Evolutionary conservation across 2,888 invertebrate genomes (phyloP).

Genomic region (Limenitis camilla): DNA sequence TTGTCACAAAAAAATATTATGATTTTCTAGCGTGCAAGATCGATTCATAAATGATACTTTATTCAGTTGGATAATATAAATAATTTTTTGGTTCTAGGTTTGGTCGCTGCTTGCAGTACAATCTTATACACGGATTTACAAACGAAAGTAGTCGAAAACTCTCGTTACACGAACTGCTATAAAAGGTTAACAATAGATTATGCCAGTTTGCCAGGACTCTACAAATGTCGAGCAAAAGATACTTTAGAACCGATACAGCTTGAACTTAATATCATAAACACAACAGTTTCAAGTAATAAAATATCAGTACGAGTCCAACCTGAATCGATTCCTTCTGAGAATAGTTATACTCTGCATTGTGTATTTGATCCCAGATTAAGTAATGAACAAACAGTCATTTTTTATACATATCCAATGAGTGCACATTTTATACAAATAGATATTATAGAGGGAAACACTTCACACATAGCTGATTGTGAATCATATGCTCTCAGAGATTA

Average conservation of each 20-base stretch:
- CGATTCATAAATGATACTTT: too few species aligned
- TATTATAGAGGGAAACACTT: slow-evolving; percentile 35
- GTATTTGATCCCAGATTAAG: slow-evolving; percentile 61
- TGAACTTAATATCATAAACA: slow-evolving; percentile 58
- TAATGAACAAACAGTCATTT: slow-evolving; percentile 52
- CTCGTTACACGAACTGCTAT: slow-evolving; percentile 51
- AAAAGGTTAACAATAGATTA: slow-evolving; percentile 40
- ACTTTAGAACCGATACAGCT: slow-evolving; percentile 43
- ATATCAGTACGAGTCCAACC: slow-evolving; percentile 66
- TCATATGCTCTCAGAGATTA: slow-evolving; percentile 41
- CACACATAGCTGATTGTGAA: slow-evolving; percentile 50
- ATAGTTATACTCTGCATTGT: slow-evolving; percentile 63
- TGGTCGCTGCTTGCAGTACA: slow-evolving; percentile 79
- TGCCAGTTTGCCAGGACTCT: slow-evolving; percentile 40
- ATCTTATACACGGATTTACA: slow-evolving; percentile 78
- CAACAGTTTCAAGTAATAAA: slow-evolving; percentile 33
- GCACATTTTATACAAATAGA: slow-evolving; percentile 75
- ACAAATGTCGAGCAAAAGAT: slow-evolving; percentile 71
- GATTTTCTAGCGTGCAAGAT: neutral
- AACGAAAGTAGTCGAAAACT: slow-evolving; percentile 63
- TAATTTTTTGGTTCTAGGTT: slow-evolving; percentile 73
- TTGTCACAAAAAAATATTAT: neutral
- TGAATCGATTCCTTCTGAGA: slow-evolving; percentile 67
- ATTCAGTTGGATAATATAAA: too few species aligned
- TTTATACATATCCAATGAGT: slow-evolving; percentile 71